Percentiles rank a stretch among this genome's conserved stretches.
Conservation (phyloP, 2,888 invertebrate genomes). For the Charanyca ferruginea region DNA sequence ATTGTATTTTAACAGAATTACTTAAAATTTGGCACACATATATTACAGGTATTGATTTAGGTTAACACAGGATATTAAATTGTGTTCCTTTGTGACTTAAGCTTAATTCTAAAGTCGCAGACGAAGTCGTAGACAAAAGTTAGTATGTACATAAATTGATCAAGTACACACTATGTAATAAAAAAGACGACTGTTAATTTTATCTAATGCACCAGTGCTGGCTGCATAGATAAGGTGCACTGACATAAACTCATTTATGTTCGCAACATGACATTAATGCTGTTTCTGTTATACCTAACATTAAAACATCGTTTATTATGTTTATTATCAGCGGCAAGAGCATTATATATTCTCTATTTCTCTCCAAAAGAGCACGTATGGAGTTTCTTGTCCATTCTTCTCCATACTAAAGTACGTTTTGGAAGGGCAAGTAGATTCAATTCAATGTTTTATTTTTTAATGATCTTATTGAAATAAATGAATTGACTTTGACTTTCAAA, state of each 20-base stretch:
- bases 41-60: not conserved
- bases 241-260: slow-evolving; percentile 28
- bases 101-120: not conserved
- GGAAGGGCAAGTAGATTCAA: too few relatives aligned
- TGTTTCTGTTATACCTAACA: slow-evolving; percentile 18
- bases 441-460: too few relatives aligned
- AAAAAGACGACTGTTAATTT: slow-evolving; percentile 39
- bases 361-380: not conserved
- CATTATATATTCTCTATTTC: not conserved
- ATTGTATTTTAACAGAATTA: not conserved
- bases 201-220: slow-evolving; percentile 50
- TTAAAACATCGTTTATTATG: slow-evolving; percentile 10
- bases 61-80: not conserved
- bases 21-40: not conserved
- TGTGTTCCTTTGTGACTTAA: not conserved
- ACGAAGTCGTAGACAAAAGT: not conserved
- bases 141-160: slow-evolving; percentile 15
- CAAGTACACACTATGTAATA: slow-evolving; percentile 19
- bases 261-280: slow-evolving; percentile 26
- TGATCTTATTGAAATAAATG: too few relatives aligned
- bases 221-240: slow-evolving; percentile 43
- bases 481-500: too few relatives aligned
- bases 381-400: too few relatives aligned
- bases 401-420: too few relatives aligned
- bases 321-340: not conserved